Evolutionary conservation across 2,113 vertebrate species (phyloP).

Genomic region (Harpagus bidentatus): DNA sequence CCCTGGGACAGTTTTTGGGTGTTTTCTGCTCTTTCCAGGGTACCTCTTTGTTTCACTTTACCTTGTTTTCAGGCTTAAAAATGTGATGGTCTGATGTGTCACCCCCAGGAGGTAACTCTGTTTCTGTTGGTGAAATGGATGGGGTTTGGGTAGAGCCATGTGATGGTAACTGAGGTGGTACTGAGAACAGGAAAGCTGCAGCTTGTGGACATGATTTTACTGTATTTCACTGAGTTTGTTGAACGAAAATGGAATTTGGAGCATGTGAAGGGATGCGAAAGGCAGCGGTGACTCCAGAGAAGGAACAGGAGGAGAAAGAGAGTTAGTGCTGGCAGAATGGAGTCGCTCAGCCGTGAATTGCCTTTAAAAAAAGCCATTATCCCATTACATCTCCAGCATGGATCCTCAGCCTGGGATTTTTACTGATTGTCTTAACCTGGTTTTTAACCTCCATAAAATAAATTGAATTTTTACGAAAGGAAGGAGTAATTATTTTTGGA

Average conservation of each 20-base stretch:
- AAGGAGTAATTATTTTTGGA: conserved; percentile 22
- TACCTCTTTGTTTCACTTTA: background rate
- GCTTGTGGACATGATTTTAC: background rate
- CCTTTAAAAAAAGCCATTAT: conserved; percentile 20
- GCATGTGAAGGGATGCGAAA: background rate
- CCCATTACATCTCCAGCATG: background rate
- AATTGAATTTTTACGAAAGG: conserved; percentile 27
- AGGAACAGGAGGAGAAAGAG: background rate
- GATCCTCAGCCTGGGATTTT: conserved; percentile 35
- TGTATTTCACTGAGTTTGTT: background rate
- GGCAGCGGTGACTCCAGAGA: background rate
- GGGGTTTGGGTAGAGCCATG: background rate
- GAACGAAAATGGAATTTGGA: background rate
- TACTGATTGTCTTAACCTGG: background rate
- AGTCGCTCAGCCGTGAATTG: background rate
- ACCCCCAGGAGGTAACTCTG: background rate
- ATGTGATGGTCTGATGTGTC: background rate
- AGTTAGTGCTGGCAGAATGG: background rate
- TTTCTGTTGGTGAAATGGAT: background rate
- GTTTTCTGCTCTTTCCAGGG: background rate
- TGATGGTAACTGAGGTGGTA: background rate
- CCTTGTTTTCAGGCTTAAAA: background rate
- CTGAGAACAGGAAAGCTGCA: background rate
- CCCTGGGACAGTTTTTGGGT: background rate
- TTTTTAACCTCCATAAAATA: conserved; percentile 18